Conservation (phyloP, 2,888 invertebrate species). For the Onthophagus sagittarius region DNA sequence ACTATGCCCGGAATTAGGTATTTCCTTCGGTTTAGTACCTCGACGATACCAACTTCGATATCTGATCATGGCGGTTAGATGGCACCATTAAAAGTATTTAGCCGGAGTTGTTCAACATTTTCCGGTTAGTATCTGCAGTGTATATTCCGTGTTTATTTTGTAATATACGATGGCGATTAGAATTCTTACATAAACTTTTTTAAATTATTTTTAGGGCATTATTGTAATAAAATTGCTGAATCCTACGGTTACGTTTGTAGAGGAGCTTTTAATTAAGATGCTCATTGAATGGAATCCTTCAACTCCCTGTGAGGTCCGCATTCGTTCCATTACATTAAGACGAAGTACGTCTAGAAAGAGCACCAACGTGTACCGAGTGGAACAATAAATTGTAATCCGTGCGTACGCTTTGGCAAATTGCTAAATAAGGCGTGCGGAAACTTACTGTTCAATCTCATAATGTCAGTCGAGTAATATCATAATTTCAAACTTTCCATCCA, state of each 20-base stretch:
- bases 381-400: not conserved
- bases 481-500: not conserved
- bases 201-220: no score
- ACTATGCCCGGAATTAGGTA: not conserved
- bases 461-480: not conserved
- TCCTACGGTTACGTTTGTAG: not conserved
- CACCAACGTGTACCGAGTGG: not conserved
- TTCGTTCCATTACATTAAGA: not conserved
- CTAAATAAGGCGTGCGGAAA: not conserved
- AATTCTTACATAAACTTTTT: not conserved
- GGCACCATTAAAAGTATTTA: not conserved
- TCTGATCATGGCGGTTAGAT: not conserved
- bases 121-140: not conserved
- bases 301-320: conserved; percentile 9
- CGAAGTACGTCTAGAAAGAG: not conserved
- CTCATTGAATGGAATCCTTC: not conserved
- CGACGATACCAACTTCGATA: not conserved
- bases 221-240: not conserved
- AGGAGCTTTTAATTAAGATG: conserved; percentile 7
- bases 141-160: not conserved
- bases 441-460: not conserved
- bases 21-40: not conserved
- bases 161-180: not conserved
- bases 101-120: not conserved
- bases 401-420: not conserved